Percentiles rank a stretch among this genome's conserved stretches.
phyloP scores from a whole-genome alignment of 2,888 invertebrate species.

The Macrophya annulata region DNA sequence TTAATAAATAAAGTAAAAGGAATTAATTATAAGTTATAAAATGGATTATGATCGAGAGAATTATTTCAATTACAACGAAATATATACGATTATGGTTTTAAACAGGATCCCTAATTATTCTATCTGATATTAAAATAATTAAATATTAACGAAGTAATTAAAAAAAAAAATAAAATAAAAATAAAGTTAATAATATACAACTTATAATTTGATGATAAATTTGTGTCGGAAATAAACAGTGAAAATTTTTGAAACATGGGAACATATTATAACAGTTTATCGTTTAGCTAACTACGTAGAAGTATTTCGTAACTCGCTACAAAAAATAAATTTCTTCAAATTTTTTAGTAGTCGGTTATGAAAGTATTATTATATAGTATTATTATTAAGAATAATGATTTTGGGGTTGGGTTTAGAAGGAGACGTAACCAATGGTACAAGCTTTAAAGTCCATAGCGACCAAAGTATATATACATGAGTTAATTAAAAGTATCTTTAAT shows the following conservation, averaged over 20 bases:
- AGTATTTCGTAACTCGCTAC: slow-evolving; percentile 33
- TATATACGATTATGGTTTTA: not conserved
- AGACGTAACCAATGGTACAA: slow-evolving; percentile 57
- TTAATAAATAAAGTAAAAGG: not conserved
- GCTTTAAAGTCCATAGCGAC: slow-evolving; percentile 58
- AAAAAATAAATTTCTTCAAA: slow-evolving; percentile 26
- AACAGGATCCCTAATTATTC: slow-evolving; percentile 13
- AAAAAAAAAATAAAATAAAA: not conserved
- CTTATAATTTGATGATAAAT: slow-evolving; percentile 16
- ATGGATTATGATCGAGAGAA: not conserved
- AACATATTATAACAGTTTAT: slow-evolving; percentile 46
- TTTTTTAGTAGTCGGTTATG: slow-evolving; percentile 31
- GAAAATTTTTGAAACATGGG: slow-evolving; percentile 31
- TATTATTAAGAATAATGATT: slow-evolving; percentile 41
- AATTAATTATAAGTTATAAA: slow-evolving; percentile 11
- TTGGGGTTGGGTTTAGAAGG: slow-evolving; percentile 52
- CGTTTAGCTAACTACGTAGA: slow-evolving; percentile 27
- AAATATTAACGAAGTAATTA: slow-evolving; percentile 2
- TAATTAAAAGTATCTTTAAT: slow-evolving; percentile 50
- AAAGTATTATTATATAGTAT: slow-evolving; percentile 38
- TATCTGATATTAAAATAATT: slow-evolving; percentile 21
- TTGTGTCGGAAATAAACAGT: not conserved
- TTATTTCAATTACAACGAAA: slow-evolving; percentile 51
- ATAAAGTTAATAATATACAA: not conserved
- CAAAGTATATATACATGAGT: slow-evolving; percentile 54